Conservation (phyloP, 2,888 invertebrate species). For the Troglohyphantes excavatus region DNA sequence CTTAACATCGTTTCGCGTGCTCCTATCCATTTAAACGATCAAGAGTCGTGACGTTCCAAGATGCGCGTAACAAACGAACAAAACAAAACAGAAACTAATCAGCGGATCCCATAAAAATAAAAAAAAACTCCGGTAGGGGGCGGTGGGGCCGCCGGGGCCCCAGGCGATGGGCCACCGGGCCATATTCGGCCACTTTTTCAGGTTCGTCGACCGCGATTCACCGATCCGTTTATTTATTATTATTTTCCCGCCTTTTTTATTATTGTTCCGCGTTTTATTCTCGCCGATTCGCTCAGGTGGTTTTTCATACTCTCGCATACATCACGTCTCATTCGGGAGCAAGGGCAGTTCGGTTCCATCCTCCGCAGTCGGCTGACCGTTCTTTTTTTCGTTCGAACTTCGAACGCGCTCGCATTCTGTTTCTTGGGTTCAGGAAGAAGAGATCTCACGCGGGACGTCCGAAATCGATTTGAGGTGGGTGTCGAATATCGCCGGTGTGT, state of each 20-base stretch:
- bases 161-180: slow-evolving; percentile 77
- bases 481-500: not conserved
- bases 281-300: slow-evolving; percentile 61
- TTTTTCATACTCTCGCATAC: slow-evolving; percentile 36
- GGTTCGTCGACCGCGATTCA: slow-evolving; percentile 76
- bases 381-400: not conserved
- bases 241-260: slow-evolving; percentile 39
- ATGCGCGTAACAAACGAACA: slow-evolving; percentile 23
- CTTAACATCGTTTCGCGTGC: not conserved
- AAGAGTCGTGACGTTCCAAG: slow-evolving; percentile 6
- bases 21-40: slow-evolving; percentile 26
- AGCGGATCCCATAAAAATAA: not conserved
- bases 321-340: slow-evolving; percentile 63
- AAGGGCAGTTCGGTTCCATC: slow-evolving; percentile 44
- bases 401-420: not conserved
- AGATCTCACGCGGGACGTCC: not conserved
- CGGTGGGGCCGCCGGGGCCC: slow-evolving; percentile 38
- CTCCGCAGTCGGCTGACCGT: not conserved
- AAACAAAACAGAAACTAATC: slow-evolving; percentile 38
- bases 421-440: not conserved
- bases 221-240: slow-evolving; percentile 53
- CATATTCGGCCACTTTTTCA: slow-evolving; percentile 74
- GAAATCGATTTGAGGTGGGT: not conserved
- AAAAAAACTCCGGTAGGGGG: slow-evolving; percentile 1
- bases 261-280: slow-evolving; percentile 57